Evolutionary conservation across 2,113 vertebrate species (phyloP).

Genomic region (Chunga burmeisteri): DNA sequence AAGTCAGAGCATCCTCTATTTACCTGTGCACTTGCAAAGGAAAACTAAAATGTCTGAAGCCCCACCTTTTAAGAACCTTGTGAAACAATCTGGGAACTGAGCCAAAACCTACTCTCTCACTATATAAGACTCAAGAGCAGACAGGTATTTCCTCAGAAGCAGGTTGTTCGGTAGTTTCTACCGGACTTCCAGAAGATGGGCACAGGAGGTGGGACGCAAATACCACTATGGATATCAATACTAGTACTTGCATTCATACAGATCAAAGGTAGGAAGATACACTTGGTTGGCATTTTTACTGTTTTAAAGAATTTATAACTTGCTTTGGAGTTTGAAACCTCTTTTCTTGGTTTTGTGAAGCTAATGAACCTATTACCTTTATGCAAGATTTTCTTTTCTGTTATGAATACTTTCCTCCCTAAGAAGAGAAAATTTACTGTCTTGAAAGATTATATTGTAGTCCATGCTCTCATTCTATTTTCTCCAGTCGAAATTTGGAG

Average conservation of each 20-base stretch:
- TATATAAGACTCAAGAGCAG: conserved; percentile 70
- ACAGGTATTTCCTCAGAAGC: conserved; percentile 56
- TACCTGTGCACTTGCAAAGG: conserved; percentile 58
- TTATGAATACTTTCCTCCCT: not conserved
- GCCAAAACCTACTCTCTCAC: conserved; percentile 61
- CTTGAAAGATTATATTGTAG: not conserved
- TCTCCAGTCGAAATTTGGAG: not conserved
- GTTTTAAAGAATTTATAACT: conserved; percentile 17
- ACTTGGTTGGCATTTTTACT: not conserved
- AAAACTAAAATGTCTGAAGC: conserved; percentile 53
- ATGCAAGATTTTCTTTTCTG: not conserved
- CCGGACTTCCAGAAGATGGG: conserved; percentile 64
- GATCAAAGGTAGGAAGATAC: conserved; percentile 66
- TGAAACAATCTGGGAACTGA: conserved; percentile 55
- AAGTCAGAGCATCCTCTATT: conserved; percentile 65
- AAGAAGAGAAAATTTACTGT: not conserved
- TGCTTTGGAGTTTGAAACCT: not conserved
- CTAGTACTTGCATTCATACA: conserved; percentile 44
- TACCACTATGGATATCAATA: conserved; percentile 70
- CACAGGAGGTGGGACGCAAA: conserved; percentile 28
- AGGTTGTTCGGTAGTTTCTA: conserved; percentile 13
- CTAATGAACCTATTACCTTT: not conserved
- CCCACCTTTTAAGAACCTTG: conserved; percentile 62
- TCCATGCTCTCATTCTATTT: not conserved
- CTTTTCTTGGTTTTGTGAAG: not conserved